Evolutionary conservation across 1,140 invertebrate species (phyloP).

Genomic region (Andrena cerasifolii): DNA sequence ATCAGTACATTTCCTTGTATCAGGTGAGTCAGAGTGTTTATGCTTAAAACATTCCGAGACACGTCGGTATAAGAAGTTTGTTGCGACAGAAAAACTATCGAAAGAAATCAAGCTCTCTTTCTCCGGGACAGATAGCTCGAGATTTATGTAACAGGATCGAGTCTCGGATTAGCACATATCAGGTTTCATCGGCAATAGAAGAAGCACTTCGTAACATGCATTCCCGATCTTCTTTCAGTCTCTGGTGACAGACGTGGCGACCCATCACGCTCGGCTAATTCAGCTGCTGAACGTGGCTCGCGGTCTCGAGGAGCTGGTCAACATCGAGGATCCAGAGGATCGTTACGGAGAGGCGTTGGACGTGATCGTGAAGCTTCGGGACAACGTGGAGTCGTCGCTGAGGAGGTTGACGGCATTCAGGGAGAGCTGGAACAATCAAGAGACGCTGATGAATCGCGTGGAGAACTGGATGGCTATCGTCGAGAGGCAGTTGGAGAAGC

Average conservation of each 20-base stretch:
- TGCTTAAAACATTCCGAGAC: no score
- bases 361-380: constrained; percentile 87
- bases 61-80: no score
- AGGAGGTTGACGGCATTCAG: constrained; percentile 87
- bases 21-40: constrained; percentile 81
- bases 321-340: constrained; percentile 88
- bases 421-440: constrained; percentile 89
- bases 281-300: constrained; percentile 88
- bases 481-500: constrained; percentile 85
- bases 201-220: neutral
- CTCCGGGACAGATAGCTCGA: neutral
- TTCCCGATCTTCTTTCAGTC: constrained; percentile 82
- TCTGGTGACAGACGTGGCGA: constrained; percentile 88
- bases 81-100: no score
- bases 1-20: constrained; percentile 92
- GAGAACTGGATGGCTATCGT: constrained; percentile 89
- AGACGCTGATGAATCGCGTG: constrained; percentile 87
- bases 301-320: constrained; percentile 88
- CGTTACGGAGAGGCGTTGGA: constrained; percentile 87
- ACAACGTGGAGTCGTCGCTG: constrained; percentile 88
- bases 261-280: constrained; percentile 89
- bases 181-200: neutral
- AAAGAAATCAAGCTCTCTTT: neutral
- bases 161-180: neutral
- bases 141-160: neutral